phyloP scores from a whole-genome alignment of 2,888 invertebrate genomes.

The Julus scanicus region DNA sequence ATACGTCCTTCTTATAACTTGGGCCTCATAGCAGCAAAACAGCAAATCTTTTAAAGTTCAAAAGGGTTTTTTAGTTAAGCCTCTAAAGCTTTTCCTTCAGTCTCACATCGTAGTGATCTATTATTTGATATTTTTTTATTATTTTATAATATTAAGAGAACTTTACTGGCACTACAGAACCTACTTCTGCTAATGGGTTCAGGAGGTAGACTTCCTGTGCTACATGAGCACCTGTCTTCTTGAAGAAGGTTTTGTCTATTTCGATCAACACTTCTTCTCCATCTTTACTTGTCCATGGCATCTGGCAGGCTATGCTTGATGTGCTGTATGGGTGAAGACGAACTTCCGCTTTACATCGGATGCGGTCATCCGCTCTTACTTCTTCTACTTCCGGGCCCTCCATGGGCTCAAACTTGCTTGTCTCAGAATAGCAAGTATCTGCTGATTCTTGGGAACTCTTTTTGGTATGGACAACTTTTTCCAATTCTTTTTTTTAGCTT shows the following conservation, averaged over 20 bases:
- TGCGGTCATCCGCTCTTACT: not conserved
- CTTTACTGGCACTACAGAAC: too few relatives aligned
- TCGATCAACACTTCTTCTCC: not conserved
- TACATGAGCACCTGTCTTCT: not conserved
- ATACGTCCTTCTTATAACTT: too few relatives aligned
- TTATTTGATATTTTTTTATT: too few relatives aligned
- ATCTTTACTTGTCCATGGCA: not conserved
- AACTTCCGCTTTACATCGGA: not conserved
- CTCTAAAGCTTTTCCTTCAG: not conserved
- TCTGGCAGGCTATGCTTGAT: not conserved
- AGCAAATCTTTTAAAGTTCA: constrained; percentile 47
- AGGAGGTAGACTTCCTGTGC: too few relatives aligned
- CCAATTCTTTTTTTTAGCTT: not conserved
- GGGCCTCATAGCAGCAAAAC: not conserved
- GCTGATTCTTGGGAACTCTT: not conserved
- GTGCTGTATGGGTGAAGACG: not conserved
- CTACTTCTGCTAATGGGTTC: too few relatives aligned
- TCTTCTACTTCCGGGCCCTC: not conserved
- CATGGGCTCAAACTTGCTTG: not conserved
- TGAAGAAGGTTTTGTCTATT: not conserved
- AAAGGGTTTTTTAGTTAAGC: constrained; percentile 41
- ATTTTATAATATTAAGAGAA: too few relatives aligned
- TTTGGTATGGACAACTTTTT: not conserved
- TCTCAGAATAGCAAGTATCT: not conserved
- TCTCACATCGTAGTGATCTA: constrained; percentile 37